A percentile compares a stretch with the other conserved stretches of the same genome.
Evolutionary conservation across 2,888 invertebrate genomes (phyloP).

Genomic region (Tricholauxania praeusta): DNA sequence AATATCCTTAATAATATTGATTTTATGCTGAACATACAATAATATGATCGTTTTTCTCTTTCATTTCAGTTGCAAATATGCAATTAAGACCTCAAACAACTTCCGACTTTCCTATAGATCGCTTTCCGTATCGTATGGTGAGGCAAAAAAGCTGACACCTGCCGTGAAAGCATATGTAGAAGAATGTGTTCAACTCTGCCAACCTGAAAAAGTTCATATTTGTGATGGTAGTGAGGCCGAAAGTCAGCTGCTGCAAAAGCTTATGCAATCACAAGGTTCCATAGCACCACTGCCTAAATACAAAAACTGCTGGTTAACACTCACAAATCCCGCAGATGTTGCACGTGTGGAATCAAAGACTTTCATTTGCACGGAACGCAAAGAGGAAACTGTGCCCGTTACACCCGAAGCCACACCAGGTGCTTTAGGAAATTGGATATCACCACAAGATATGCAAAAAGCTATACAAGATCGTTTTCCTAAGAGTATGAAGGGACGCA

Average conservation of each 20-base stretch:
- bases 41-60: constrained; percentile 23
- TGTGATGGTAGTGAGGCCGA: constrained; percentile 93
- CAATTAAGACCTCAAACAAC: constrained; percentile 39
- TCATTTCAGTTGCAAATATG: constrained; percentile 39
- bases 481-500: constrained; percentile 89
- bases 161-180: constrained; percentile 78
- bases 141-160: constrained; percentile 67
- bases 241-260: constrained; percentile 77
- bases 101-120: constrained; percentile 52
- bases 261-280: constrained; percentile 84
- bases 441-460: constrained; percentile 82
- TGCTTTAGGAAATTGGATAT: constrained; percentile 93
- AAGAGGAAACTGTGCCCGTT: constrained; percentile 85
- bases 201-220: constrained; percentile 88
- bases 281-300: constrained; percentile 86
- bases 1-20: too few relatives aligned
- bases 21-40: background rate
- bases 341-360: constrained; percentile 97
- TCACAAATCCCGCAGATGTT: constrained; percentile 97
- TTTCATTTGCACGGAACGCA: constrained; percentile 88
- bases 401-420: constrained; percentile 84
- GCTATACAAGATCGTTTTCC: constrained; percentile 89
- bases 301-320: constrained; percentile 93
- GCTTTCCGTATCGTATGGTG: constrained; percentile 65
- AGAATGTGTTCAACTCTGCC: constrained; percentile 83